Evolutionary conservation across 1,140 invertebrate species (phyloP).

Genomic region (Lasioglossum albipes): DNA sequence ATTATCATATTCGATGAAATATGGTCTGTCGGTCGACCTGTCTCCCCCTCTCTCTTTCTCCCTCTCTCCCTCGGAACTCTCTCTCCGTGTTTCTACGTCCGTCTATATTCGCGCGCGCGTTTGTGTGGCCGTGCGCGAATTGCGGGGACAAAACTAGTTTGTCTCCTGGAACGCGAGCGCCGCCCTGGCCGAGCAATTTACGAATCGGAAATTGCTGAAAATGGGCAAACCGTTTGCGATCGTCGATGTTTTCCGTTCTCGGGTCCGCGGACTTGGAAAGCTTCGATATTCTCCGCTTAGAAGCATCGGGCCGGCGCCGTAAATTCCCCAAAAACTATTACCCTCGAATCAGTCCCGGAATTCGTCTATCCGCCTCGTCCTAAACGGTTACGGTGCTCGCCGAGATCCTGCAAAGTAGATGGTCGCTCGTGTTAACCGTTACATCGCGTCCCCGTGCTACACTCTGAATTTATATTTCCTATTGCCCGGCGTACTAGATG

Average conservation of each 20-base stretch:
- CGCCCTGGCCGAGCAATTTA: constrained; percentile 34
- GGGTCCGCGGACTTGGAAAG: neutral
- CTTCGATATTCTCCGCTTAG: neutral
- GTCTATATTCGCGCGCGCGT: neutral
- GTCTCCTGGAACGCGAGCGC: constrained; percentile 4
- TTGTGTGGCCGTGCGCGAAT: neutral
- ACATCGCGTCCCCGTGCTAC: too few relatives aligned
- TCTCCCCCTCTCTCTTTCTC: neutral
- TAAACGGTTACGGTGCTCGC: neutral
- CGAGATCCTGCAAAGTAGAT: neutral
- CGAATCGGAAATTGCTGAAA: constrained; percentile 54
- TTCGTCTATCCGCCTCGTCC: too few relatives aligned
- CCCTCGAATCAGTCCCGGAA: constrained; percentile 3
- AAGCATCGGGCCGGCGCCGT: neutral
- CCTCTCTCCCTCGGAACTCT: neutral
- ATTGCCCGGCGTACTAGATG: too few relatives aligned
- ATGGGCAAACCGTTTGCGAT: constrained; percentile 31
- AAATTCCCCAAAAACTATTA: constrained; percentile 16
- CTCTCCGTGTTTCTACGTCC: neutral
- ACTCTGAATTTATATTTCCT: too few relatives aligned
- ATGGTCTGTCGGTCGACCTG: neutral
- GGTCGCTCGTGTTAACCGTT: too few relatives aligned
- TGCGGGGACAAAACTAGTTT: constrained; percentile 38
- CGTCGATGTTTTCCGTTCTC: constrained; percentile 37
- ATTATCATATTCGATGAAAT: constrained; percentile 39